A percentile compares a stretch with the other conserved stretches of the same genome.
Evolutionary conservation across 2,888 invertebrate species (phyloP).

Genomic region (Leucoma salicis): DNA sequence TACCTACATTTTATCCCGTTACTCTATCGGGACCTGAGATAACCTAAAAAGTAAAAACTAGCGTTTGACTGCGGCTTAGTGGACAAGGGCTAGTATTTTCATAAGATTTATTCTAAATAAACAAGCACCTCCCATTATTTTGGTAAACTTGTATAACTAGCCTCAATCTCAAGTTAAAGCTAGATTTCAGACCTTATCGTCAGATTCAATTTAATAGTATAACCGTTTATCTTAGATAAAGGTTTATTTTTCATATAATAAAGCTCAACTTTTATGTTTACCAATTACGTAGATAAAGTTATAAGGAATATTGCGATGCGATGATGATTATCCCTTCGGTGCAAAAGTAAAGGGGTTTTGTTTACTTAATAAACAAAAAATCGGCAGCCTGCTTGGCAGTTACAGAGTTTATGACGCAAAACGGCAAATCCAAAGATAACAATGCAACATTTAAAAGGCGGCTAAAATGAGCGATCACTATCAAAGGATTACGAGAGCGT

Average conservation of each 20-base stretch:
- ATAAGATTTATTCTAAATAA: too few species aligned
- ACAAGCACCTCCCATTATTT: too few species aligned
- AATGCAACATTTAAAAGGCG: constrained; percentile 48
- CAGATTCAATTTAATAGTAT: too few species aligned
- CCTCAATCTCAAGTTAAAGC: too few species aligned
- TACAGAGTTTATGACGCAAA: constrained; percentile 38
- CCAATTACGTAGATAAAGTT: constrained; percentile 2
- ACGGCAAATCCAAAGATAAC: constrained; percentile 40
- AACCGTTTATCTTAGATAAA: too few species aligned
- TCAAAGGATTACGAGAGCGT: constrained; percentile 35
- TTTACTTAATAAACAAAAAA: constrained; percentile 25
- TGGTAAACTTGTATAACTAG: too few species aligned
- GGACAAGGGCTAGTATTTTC: too few species aligned
- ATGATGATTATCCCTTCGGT: constrained; percentile 3
- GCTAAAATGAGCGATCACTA: constrained; percentile 13
- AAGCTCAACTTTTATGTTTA: neutral
- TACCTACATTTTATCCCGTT: too few species aligned
- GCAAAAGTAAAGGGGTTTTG: constrained; percentile 8
- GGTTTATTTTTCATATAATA: constrained; percentile 2
- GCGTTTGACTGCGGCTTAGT: too few species aligned
- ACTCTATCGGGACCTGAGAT: too few species aligned
- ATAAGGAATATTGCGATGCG: constrained; percentile 4
- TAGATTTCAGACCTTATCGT: too few species aligned
- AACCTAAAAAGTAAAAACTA: too few species aligned
- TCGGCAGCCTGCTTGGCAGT: constrained; percentile 39